These are phyloP conservation scores for Alviniconcha strummeri DNA, from an alignment of 2,888 invertebrate genomes.

Conservation along the genomic window DNA sequence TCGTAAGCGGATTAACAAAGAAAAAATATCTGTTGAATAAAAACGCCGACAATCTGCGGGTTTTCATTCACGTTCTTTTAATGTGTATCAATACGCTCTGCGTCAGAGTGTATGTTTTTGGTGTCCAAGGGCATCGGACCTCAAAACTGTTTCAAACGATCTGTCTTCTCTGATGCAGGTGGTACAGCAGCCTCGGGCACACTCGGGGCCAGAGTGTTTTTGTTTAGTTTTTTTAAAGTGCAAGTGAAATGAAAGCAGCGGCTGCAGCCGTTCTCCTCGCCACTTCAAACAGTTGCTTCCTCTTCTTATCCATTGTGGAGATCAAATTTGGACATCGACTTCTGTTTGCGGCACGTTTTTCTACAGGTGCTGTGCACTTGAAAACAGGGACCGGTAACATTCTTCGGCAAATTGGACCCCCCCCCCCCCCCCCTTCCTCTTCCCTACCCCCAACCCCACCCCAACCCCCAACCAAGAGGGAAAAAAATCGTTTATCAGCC, in stretches of 20 bases:
- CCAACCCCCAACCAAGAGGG: not conserved
- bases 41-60: too few relatives aligned
- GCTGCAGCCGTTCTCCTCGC: not conserved
- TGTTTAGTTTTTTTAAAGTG: not conserved
- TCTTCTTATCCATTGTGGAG: not conserved
- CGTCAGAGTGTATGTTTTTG: too few relatives aligned
- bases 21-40: too few relatives aligned
- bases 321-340: not conserved
- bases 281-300: not conserved
- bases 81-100: too few relatives aligned
- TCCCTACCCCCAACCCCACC: constrained; percentile 14
- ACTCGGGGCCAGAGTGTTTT: too few relatives aligned
- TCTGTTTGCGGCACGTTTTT: not conserved
- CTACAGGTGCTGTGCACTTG: not conserved
- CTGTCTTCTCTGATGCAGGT: too few relatives aligned
- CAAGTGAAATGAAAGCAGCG: not conserved
- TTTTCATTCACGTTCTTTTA: too few relatives aligned
- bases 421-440: not conserved
- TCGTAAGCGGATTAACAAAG: too few relatives aligned
- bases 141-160: too few relatives aligned
- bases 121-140: too few relatives aligned
- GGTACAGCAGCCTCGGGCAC: too few relatives aligned
- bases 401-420: not conserved
- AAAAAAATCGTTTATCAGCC: too few relatives aligned
- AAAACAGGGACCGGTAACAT: not conserved